phyloP scores from a whole-genome alignment of 2,797 vertebrate species.

The Enteromius mattozi region DNA sequence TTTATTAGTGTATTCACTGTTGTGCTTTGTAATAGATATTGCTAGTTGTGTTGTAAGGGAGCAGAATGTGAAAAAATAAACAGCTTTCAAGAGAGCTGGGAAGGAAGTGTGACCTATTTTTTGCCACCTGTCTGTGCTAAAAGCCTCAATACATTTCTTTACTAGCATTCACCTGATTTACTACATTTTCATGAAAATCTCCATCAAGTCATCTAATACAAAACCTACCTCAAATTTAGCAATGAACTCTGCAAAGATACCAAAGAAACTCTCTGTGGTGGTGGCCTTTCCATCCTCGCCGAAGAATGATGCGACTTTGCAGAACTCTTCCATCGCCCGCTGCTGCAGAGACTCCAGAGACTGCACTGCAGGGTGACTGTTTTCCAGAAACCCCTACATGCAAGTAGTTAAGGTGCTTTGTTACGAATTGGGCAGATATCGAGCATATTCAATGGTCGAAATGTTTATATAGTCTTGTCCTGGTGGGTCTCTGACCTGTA shows the following conservation, averaged over 20 bases:
- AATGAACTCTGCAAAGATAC: slow-evolving; percentile 94
- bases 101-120: slow-evolving; percentile 26
- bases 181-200: not conserved
- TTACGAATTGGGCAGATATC: not conserved
- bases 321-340: slow-evolving; percentile 90
- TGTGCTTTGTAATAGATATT: not conserved
- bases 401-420: slow-evolving; percentile 69
- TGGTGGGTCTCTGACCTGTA: not conserved
- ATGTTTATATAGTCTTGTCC: not conserved
- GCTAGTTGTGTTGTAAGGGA: not conserved
- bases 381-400: slow-evolving; percentile 92
- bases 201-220: not conserved
- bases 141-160: slow-evolving; percentile 6
- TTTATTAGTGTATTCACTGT: not conserved
- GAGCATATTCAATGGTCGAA: not conserved
- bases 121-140: slow-evolving; percentile 27
- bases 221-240: slow-evolving; percentile 92
- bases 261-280: slow-evolving; percentile 93
- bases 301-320: slow-evolving; percentile 90
- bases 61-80: not conserved
- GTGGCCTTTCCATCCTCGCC: slow-evolving; percentile 91
- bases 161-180: not conserved
- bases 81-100: not conserved
- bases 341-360: slow-evolving; percentile 92
- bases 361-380: slow-evolving; percentile 87